A percentile compares a stretch with the other conserved stretches of the same genome.
phyloP scores from a whole-genome alignment of 2,888 invertebrate genomes.

The Anoncus sp. region DNA sequence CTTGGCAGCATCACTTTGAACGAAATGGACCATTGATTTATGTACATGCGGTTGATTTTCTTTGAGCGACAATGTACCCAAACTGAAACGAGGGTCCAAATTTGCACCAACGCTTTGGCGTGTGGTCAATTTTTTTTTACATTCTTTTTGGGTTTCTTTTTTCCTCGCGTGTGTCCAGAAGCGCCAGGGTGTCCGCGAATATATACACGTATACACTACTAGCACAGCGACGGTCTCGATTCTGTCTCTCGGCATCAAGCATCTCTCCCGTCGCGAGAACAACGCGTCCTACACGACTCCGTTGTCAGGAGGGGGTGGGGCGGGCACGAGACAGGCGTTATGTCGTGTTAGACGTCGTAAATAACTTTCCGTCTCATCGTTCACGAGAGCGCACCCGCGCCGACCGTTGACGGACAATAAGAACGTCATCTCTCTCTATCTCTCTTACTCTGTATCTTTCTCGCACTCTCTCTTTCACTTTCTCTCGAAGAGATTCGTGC shows the following conservation, averaged over 20 bases:
- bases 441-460: constrained; percentile 27
- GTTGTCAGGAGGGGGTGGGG: constrained; percentile 40
- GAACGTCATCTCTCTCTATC: constrained; percentile 42
- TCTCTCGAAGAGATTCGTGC: constrained; percentile 14
- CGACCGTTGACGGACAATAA: constrained; percentile 58
- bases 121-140: no score
- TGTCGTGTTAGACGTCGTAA: constrained; percentile 63
- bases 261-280: constrained; percentile 57
- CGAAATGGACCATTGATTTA: no score
- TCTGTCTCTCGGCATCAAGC: constrained; percentile 23
- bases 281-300: constrained; percentile 59
- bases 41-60: no score
- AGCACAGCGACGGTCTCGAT: constrained; percentile 45
- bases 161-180: constrained; percentile 34
- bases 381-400: constrained; percentile 58
- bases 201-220: not conserved
- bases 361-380: constrained; percentile 60
- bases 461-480: constrained; percentile 3
- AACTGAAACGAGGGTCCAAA: no score
- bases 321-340: constrained; percentile 53
- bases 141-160: constrained; percentile 6
- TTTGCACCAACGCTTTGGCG: no score
- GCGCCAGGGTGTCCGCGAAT: not conserved
- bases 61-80: no score
- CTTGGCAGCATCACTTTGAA: no score